phyloP scores from a whole-genome alignment of 2,113 vertebrate species.

The Xenopus borealis region DNA sequence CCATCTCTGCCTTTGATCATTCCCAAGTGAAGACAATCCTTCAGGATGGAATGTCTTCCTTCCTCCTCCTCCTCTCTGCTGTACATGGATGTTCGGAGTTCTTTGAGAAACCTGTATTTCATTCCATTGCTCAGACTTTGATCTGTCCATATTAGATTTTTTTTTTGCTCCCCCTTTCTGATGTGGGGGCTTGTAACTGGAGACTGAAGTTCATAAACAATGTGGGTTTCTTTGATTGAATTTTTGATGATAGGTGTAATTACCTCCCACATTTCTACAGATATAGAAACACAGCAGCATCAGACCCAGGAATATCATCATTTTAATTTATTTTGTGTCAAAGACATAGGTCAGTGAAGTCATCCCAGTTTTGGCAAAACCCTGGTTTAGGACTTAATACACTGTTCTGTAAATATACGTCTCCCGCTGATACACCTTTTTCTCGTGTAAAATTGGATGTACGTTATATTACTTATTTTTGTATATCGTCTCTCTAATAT shows the following conservation, averaged over 20 bases:
- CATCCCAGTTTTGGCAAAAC: too few species aligned
- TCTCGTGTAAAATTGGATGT: too few species aligned
- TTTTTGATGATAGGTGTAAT: slow-evolving; percentile 38
- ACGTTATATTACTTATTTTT: too few species aligned
- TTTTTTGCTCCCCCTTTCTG: slow-evolving; percentile 8
- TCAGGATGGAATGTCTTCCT: slow-evolving; percentile 39
- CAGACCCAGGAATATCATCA: background rate
- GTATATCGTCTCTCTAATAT: too few species aligned
- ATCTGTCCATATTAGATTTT: slow-evolving; percentile 36
- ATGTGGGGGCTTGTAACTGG: slow-evolving; percentile 33
- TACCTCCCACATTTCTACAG: slow-evolving; percentile 15
- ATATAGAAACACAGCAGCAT: background rate
- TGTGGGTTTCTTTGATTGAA: slow-evolving; percentile 16
- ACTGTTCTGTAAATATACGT: too few species aligned
- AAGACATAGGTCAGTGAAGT: too few species aligned
- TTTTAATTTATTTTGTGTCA: background rate
- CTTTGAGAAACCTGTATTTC: slow-evolving; percentile 30
- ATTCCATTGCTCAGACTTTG: slow-evolving; percentile 32
- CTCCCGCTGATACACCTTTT: too few species aligned
- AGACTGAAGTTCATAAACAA: slow-evolving; percentile 31
- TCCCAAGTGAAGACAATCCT: slow-evolving; percentile 41
- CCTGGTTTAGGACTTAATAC: too few species aligned
- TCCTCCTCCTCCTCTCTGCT: slow-evolving; percentile 24
- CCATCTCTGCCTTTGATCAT: slow-evolving; percentile 35
- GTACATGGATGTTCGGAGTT: slow-evolving; percentile 3